phyloP scores from a whole-genome alignment of 2,113 vertebrate genomes.

The Peromyscus leucopus region DNA sequence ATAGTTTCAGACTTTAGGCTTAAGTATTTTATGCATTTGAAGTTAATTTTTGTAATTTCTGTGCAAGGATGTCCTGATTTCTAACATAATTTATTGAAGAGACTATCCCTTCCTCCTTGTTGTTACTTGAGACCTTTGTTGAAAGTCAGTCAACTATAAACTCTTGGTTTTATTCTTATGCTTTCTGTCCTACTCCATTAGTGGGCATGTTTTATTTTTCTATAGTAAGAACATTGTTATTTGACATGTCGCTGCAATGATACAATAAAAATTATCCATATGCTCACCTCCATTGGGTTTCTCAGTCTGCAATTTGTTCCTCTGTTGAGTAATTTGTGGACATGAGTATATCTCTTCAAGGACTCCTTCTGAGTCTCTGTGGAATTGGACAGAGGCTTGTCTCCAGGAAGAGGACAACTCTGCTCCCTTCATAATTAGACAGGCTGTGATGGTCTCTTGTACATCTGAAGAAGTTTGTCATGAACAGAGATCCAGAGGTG shows the following conservation, averaged over 20 bases:
- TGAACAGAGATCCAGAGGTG: not conserved
- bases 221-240: not conserved
- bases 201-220: not conserved
- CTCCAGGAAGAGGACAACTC: not conserved
- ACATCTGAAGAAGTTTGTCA: constrained; percentile 75
- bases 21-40: not conserved
- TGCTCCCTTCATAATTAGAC: constrained; percentile 74
- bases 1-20: not conserved
- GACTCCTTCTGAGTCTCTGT: not conserved
- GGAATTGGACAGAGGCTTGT: constrained; percentile 10
- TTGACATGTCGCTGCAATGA: constrained; percentile 30
- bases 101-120: not conserved
- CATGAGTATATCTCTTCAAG: not conserved
- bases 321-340: constrained; percentile 15
- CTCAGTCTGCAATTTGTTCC: constrained; percentile 2
- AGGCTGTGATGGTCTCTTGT: constrained; percentile 89
- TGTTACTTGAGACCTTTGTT: not conserved
- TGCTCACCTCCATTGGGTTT: not conserved
- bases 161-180: not conserved
- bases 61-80: not conserved
- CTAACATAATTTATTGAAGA: not conserved
- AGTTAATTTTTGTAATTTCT: not conserved
- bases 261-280: not conserved
- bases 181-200: not conserved
- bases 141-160: not conserved